phyloP scores from a whole-genome alignment of 2,888 invertebrate genomes.

The Choreutis nemorana region DNA sequence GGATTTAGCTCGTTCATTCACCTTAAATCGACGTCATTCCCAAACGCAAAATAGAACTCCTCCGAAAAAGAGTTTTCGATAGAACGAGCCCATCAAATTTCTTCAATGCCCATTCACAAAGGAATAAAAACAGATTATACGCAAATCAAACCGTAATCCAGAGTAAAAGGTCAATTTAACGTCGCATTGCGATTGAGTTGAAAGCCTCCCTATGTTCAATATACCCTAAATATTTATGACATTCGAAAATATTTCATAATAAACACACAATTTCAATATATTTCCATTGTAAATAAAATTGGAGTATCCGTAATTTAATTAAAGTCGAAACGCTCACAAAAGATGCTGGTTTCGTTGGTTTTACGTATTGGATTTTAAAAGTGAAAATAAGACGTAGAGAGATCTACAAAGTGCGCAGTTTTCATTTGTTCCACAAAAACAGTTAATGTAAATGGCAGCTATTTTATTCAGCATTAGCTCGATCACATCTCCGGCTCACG shows the following conservation, averaged over 20 bases:
- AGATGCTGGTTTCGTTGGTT: too few species aligned
- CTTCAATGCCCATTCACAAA: constrained; percentile 59
- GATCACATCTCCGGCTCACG: constrained; percentile 35
- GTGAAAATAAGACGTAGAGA: too few species aligned
- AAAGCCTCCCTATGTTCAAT: too few species aligned
- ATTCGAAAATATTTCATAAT: too few species aligned
- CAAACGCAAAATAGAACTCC: constrained; percentile 57
- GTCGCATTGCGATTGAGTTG: constrained; percentile 30
- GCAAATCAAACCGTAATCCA: constrained; percentile 49
- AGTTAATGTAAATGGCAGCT: constrained; percentile 44
- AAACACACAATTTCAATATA: too few species aligned
- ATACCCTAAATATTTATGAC: too few species aligned
- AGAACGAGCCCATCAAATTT: constrained; percentile 53
- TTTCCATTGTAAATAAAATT: too few species aligned
- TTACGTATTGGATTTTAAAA: too few species aligned
- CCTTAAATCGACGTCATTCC: constrained; percentile 61
- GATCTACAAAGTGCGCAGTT: constrained; percentile 36
- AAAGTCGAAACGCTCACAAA: too few species aligned
- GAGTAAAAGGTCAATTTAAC: constrained; percentile 45
- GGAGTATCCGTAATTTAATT: too few species aligned
- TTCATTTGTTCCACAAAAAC: constrained; percentile 50
- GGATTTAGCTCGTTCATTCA: constrained; percentile 61
- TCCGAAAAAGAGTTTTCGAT: constrained; percentile 54
- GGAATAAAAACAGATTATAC: constrained; percentile 56
- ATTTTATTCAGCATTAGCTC: constrained; percentile 48